Percentiles rank a stretch among this genome's conserved stretches.
Evolutionary conservation across 2,113 vertebrate species (phyloP).

Genomic region (Elanoides forficatus): DNA sequence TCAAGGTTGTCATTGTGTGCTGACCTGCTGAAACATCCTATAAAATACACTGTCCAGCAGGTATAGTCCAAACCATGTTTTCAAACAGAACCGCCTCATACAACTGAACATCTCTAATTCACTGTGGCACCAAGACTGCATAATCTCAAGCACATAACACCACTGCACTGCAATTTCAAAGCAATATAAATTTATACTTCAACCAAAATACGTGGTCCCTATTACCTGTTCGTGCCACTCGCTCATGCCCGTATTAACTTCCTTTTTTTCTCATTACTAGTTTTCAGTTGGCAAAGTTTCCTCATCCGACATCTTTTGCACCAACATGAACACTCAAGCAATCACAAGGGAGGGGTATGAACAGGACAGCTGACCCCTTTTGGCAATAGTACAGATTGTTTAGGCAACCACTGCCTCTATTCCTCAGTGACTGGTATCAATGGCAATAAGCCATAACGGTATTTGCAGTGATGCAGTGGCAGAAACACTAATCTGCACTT

Average conservation of each 20-base stretch:
- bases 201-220: background rate
- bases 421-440: background rate
- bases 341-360: background rate
- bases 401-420: background rate
- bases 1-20: background rate
- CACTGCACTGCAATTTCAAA: background rate
- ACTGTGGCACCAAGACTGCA: background rate
- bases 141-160: background rate
- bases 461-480: background rate
- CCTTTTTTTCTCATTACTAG: background rate
- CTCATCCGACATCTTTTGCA: background rate
- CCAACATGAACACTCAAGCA: background rate
- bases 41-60: background rate
- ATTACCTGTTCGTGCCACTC: background rate
- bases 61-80: background rate
- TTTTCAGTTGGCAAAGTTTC: background rate
- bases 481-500: background rate
- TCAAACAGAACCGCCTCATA: background rate
- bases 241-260: background rate
- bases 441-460: background rate
- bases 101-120: background rate
- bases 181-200: background rate
- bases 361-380: background rate
- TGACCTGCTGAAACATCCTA: background rate
- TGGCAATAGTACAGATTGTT: background rate